A percentile compares a stretch with the other conserved stretches of the same genome.
These are phyloP conservation scores for Eupithecia subumbrata DNA, from an alignment of 2,888 invertebrate species.

Conservation along the genomic window DNA sequence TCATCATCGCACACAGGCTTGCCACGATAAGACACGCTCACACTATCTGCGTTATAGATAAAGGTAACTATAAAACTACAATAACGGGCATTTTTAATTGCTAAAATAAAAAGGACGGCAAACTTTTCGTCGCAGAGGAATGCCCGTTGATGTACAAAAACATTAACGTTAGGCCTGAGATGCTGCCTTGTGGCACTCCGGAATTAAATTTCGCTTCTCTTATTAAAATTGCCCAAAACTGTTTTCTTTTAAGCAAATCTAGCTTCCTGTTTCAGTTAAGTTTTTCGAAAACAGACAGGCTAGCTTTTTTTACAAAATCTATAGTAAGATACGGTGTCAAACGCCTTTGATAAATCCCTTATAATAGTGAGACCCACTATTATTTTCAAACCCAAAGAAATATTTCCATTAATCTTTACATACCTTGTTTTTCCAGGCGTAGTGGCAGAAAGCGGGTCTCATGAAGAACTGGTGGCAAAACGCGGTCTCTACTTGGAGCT, in stretches of 20 bases:
- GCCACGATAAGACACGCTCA: constrained; percentile 92
- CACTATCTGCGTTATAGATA: constrained; percentile 91
- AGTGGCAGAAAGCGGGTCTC: constrained; percentile 71
- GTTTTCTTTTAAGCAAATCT: neutral
- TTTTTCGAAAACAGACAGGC: neutral
- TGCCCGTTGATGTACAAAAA: neutral
- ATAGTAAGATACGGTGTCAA: neutral
- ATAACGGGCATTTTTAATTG: too few species aligned
- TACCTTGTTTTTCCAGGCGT: constrained; percentile 55
- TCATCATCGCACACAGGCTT: constrained; percentile 93
- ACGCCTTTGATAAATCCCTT: neutral
- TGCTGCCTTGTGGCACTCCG: neutral
- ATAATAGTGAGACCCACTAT: neutral
- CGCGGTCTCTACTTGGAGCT: constrained; percentile 71
- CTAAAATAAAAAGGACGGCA: neutral
- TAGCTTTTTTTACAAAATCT: neutral
- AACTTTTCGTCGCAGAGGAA: neutral
- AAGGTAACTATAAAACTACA: constrained; percentile 74
- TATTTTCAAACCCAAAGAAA: neutral
- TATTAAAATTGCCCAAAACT: neutral
- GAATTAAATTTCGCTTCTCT: neutral
- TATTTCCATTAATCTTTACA: neutral
- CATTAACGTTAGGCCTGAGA: neutral
- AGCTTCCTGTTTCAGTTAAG: neutral
- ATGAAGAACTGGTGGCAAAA: constrained; percentile 65